Conservation (phyloP, 2,888 invertebrate species). For the Parnassius glacialis region DNA sequence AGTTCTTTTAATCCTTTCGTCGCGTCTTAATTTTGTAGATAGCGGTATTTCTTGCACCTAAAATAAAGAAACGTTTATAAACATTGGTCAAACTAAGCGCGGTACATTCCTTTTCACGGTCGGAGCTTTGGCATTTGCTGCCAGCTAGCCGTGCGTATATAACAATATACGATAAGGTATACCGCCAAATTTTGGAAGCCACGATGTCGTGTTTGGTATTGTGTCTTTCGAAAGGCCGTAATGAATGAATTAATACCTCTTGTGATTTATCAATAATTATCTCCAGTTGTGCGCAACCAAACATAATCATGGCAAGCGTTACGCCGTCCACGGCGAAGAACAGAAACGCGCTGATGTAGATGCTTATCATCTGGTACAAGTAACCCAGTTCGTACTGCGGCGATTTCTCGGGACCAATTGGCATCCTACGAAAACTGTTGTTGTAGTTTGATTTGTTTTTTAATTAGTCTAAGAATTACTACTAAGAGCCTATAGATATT, state of each 20-base stretch:
- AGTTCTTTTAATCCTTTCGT: conserved; percentile 32
- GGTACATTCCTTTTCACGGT: too few relatives aligned
- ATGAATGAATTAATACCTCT: conserved; percentile 40
- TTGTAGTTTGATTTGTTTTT: not conserved
- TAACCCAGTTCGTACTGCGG: conserved; percentile 63
- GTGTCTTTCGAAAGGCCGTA: too few relatives aligned
- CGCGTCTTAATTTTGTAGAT: conserved; percentile 32
- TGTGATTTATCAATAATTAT: conserved; percentile 62
- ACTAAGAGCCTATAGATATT: too few relatives aligned
- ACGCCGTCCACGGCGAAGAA: conserved; percentile 67
- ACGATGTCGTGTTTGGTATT: too few relatives aligned
- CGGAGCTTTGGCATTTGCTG: too few relatives aligned
- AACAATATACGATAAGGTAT: too few relatives aligned
- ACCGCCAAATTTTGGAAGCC: too few relatives aligned
- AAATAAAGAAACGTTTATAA: not conserved
- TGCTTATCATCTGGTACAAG: conserved; percentile 56
- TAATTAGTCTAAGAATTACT: too few relatives aligned
- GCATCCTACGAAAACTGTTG: conserved; percentile 55
- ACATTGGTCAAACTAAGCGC: too few relatives aligned
- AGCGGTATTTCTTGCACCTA: conserved; percentile 48
- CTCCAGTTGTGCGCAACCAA: conserved; percentile 64
- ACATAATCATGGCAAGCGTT: conserved; percentile 56
- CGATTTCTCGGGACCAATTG: conserved; percentile 49
- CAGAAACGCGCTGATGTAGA: conserved; percentile 60
- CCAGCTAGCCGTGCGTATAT: too few relatives aligned